Base-by-base conservation (phyloP, 1,140 invertebrate genomes). In the Cydia pomonella region DNA sequence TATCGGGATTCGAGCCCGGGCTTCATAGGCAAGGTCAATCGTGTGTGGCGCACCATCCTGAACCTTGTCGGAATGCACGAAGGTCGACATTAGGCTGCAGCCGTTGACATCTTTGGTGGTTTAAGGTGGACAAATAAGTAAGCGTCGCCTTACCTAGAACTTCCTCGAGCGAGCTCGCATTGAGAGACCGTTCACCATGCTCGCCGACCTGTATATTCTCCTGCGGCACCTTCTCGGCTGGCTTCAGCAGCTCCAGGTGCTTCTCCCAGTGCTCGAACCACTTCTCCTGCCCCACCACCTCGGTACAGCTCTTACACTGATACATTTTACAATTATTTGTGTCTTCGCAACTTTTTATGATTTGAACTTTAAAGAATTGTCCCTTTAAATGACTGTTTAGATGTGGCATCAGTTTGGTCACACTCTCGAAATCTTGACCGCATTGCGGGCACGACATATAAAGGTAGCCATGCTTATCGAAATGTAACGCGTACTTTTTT, bases 241-340 rank as follows among this genome's bases (percentile, higher is more conserved):
- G 69, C 33, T 72, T 13, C 38, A 23, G 16, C 13, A 53, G 16
- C 27, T 71, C 12, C 10, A 78, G 25, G 72, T 82, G 80, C 1
- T 12, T 12, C 41, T 78, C 77, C 80, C 80, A 82, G 50, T 82
- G 80, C 21, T 18, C 69, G 33, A 77, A 78, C 1, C 74, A 63
- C 0, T 66, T n/a, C 7, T 44, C 12, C 0, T 16, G 1, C 0
- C 23, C 12, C 0, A 82, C 71, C 2, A 23, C 69, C 0, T 74
- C 38, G 2, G 10, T 44, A 53, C 79, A 81, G 0, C 27, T 62
- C 5, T 41, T 77, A 18, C 79, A 81, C n/a, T 72, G 73, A 5
- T 33, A 76, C 23, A 69, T n/a, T 13, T 69, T 69, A n/a, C 29
- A 29, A 5, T 63, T 29, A n/a, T 29, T 3, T 0, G 1, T 27